Evolutionary conservation across 2,797 vertebrate genomes (phyloP), one percentile per base, ranked within the genome.

Genomic region (Austrolebias charrua): DNA sequence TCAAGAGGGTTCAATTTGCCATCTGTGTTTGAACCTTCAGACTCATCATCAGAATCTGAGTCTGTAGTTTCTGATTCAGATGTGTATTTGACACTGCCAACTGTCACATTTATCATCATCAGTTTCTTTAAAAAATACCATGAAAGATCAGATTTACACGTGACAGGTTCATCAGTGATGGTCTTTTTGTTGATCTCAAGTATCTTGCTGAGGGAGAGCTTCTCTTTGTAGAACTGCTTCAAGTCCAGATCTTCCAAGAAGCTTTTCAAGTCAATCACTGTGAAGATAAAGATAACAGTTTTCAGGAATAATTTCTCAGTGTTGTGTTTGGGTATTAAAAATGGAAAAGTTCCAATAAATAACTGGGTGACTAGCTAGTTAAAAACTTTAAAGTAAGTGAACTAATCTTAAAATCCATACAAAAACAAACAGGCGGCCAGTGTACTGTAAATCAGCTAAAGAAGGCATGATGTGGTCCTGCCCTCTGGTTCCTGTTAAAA

Each of bases 71-170:
- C 52, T 33, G 38, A 16, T 43, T 12, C 14, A 4, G 50, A 7
- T 43, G 33, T 19, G 55, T 24, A 75, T 24, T 83, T 79, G 1
- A 63, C 19, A 65, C 75, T 81, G 45, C 88, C 87, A 13, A 88
- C 82, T 57, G 82, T 88, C 20, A 87, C 88, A 63, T 90, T 92
- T 0, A 85, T 80, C 89, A 90, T 89, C 84, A 89, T 88, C 4
- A 92, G 38, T 71, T 82, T 89, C 73, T 88, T 89, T 0, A 92
- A 70, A 55, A 92, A 88, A 63, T 71, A 49, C 82, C 85, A 88
- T 29, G 86, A 73, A 44, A 89, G 74, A 43, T 85, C 76, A 60
- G 80, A 84, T 1, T 69, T 55, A 50, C 68, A 62, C 20, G 55
- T 71, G 4, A 45, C 66, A 58, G 70, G 20, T 52, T 81, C 78